phyloP scores from a whole-genome alignment of 2,797 vertebrate species.

The Diplodus sargus region DNA sequence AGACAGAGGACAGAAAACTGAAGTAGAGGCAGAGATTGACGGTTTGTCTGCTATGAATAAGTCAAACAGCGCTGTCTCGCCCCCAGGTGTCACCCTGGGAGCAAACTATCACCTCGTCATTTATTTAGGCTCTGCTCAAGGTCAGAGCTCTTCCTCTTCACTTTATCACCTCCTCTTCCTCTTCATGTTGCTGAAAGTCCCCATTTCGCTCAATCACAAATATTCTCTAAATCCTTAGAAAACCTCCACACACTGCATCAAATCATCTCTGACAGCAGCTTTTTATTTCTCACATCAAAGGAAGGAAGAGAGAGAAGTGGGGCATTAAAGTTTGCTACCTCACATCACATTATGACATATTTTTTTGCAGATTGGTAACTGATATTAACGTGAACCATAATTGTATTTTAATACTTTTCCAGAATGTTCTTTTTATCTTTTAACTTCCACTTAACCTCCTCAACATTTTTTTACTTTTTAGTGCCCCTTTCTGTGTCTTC shows the following conservation, averaged over 20 bases:
- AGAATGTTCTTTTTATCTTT: constrained; percentile 27
- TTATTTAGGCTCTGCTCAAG: constrained; percentile 75
- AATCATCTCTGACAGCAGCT: constrained; percentile 37
- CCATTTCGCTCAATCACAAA: not conserved
- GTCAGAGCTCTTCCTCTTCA: constrained; percentile 44
- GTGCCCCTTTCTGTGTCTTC: not conserved
- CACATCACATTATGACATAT: not conserved
- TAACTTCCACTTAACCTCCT: not conserved
- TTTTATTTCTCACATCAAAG: constrained; percentile 42
- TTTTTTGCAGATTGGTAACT: constrained; percentile 11
- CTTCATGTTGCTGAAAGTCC: not conserved
- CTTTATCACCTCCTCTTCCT: constrained; percentile 5
- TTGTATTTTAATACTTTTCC: constrained; percentile 28
- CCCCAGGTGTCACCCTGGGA: constrained; percentile 53
- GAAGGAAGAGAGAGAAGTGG: constrained; percentile 8
- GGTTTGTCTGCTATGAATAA: constrained; percentile 66
- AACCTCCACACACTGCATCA: constrained; percentile 17
- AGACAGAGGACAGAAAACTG: constrained; percentile 9
- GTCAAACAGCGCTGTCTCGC: constrained; percentile 59
- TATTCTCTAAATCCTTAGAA: constrained; percentile 9
- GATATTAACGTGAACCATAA: not conserved
- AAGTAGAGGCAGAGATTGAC: constrained; percentile 21
- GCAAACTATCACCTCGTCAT: constrained; percentile 69
- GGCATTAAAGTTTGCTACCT: constrained; percentile 3
- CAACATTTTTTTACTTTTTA: not conserved